phyloP scores from a whole-genome alignment of 1,140 invertebrate species.

The Parapsyche elsis region DNA sequence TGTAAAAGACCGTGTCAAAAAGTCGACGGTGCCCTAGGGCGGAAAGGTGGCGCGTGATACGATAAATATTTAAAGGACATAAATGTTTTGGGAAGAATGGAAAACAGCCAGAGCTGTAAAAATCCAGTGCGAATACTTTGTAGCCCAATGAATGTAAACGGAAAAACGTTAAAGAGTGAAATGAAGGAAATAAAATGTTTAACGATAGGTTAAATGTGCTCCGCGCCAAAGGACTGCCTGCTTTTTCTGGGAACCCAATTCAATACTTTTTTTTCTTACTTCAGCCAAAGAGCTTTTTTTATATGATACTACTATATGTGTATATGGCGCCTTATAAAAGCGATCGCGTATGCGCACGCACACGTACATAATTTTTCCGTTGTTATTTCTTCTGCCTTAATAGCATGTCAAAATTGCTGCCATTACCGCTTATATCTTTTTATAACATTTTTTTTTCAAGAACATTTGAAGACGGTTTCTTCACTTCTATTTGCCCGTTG shows the following conservation, averaged over 20 bases:
- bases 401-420: slow-evolving; percentile 16
- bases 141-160: slow-evolving; percentile 48
- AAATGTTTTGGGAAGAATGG: slow-evolving; percentile 41
- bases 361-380: slow-evolving; percentile 5
- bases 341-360: slow-evolving; percentile 6
- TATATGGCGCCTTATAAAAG: neutral
- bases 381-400: slow-evolving; percentile 12
- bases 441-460: neutral
- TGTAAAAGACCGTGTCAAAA: neutral
- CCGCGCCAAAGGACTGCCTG: slow-evolving; percentile 4
- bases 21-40: neutral
- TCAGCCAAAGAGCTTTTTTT: neutral
- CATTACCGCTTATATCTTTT: neutral
- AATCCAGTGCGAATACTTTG: slow-evolving; percentile 42
- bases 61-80: slow-evolving; percentile 52
- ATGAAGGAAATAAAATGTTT: slow-evolving; percentile 48
- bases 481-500: neutral
- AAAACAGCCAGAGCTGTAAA: slow-evolving; percentile 40
- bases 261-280: neutral
- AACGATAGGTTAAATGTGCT: slow-evolving; percentile 45
- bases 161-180: slow-evolving; percentile 48
- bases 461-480: neutral
- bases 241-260: neutral
- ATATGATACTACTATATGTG: slow-evolving; percentile 2
- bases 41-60: neutral